These are phyloP conservation scores for Entomobrya proxima DNA, from an alignment of 2,888 invertebrate genomes.

Conservation along the genomic window DNA sequence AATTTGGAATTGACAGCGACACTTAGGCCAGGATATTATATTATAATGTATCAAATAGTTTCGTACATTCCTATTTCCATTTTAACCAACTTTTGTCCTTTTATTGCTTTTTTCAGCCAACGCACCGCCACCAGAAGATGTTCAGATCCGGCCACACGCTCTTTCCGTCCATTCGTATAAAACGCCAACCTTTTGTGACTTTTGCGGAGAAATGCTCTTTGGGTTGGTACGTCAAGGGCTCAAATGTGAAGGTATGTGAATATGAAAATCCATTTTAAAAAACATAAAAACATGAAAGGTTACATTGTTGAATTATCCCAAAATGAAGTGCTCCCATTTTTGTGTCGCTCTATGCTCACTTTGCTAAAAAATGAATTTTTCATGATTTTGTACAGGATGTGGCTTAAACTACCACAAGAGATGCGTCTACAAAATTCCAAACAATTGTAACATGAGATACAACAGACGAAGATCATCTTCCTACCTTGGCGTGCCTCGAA, in stretches of 20 bases:
- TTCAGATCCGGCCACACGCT: conserved; percentile 88
- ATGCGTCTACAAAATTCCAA: conserved; percentile 97
- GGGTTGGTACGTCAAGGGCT: conserved; percentile 98
- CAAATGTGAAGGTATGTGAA: conserved; percentile 93
- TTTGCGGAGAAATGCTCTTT: conserved; percentile 99
- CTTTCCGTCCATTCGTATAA: conserved; percentile 98
- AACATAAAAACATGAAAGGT: not conserved
- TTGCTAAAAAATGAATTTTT: not conserved
- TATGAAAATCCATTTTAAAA: conserved; percentile 21
- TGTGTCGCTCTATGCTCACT: conserved; percentile 8
- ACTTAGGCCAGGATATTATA: not conserved
- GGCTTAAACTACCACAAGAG: conserved; percentile 99
- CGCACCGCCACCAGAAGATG: conserved; percentile 80
- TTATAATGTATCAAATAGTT: not conserved
- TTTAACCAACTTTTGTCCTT: not conserved
- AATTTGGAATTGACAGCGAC: not conserved
- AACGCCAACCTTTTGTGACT: conserved; percentile 99
- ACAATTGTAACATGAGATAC: conserved; percentile 88
- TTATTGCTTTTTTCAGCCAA: conserved; percentile 78
- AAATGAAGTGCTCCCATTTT: conserved; percentile 18
- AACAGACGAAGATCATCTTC: conserved; percentile 77
- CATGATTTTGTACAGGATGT: conserved; percentile 84
- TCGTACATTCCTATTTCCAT: not conserved
- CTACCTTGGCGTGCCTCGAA: conserved; percentile 80
- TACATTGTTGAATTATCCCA: not conserved